Base-by-base conservation (phyloP, 64 coral and sea anemone species). In the Montipora sp. region DNA sequence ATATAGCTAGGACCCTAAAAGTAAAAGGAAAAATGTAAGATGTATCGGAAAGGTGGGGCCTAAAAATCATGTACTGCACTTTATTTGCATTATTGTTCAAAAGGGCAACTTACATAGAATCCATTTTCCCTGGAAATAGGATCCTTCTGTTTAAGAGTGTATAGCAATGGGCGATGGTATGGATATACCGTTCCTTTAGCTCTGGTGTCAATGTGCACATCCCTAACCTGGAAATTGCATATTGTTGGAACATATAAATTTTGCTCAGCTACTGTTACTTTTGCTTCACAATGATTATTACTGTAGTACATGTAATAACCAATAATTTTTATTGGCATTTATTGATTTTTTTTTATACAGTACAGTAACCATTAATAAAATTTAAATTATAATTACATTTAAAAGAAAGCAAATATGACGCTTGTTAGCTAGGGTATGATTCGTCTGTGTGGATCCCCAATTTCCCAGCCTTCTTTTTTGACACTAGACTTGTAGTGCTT, bases 1-100 rank as follows among this genome's bases (percentile, higher is more conserved):
- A 98, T 98, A 86, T 98, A 98, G 75, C 89, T 94, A 63, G 96
- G 89, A 4, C 96, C 96, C 96, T 98, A 12, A 51, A 94, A 4
- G 51, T 67, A 89, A 58, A 18, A 55, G 48, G 55, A 73, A 59
- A 89, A 36, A 36, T 36, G 36, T 36, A 36, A 36, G 36, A 36
- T 36, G 36, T 36, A 36, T 2, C 2, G 36, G 36, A 36, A 36
- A 36, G 36, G 36, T 36, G 36, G 36, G 36, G 36, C 36, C 53
- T 57, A 57, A 57, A 57, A 57, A 57, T 57, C 53, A 8, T 7
- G 63, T 61, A 50, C 10, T 9, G 12, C 51, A 36, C 36, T 36
- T 36, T 36, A 36, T 36, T 36, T 36, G 36, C 36, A 2, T 36
- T 36, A 36, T 36, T 36, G 36, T 36, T 36, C 36, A 36, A 36